These are phyloP conservation scores for Zygothrica quintamaculata DNA, from an alignment of 2,888 invertebrate species.

Conservation along the genomic window DNA sequence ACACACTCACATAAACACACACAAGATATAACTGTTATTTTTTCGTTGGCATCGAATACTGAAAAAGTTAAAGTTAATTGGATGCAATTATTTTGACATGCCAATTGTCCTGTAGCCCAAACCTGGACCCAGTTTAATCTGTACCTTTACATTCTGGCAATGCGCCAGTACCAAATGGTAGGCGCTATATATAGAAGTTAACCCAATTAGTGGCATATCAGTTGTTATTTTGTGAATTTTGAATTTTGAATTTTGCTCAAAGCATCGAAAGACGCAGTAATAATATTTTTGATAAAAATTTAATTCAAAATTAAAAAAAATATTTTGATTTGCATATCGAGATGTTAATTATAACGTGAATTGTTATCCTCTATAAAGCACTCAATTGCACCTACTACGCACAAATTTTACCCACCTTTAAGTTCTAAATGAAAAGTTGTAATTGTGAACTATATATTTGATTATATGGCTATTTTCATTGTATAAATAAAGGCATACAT, in stretches of 20 bases:
- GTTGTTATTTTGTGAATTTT: constrained; percentile 31
- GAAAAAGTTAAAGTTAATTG: constrained; percentile 73
- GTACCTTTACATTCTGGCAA: constrained; percentile 41
- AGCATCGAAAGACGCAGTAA: constrained; percentile 27
- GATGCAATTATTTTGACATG: constrained; percentile 77
- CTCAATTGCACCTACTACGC: no score
- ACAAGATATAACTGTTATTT: constrained; percentile 26
- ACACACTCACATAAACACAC: constrained; percentile 11
- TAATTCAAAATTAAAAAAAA: no score
- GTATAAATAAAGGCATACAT: no score
- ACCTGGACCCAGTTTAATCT: constrained; percentile 2
- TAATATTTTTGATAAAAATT: no score
- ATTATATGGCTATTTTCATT: no score
- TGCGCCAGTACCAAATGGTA: constrained; percentile 40
- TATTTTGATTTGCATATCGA: no score
- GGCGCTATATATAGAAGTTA: background rate
- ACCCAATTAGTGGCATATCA: background rate
- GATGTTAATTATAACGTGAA: no score
- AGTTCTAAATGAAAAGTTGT: no score
- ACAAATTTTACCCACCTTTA: no score
- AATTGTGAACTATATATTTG: no score
- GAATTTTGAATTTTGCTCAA: constrained; percentile 37
- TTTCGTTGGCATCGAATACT: constrained; percentile 28
- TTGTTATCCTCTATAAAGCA: no score
- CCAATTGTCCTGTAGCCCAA: constrained; percentile 60